These are phyloP conservation scores for Ostrea denselamellosa DNA, from an alignment of 1,140 invertebrate species.

Conservation along the genomic window DNA sequence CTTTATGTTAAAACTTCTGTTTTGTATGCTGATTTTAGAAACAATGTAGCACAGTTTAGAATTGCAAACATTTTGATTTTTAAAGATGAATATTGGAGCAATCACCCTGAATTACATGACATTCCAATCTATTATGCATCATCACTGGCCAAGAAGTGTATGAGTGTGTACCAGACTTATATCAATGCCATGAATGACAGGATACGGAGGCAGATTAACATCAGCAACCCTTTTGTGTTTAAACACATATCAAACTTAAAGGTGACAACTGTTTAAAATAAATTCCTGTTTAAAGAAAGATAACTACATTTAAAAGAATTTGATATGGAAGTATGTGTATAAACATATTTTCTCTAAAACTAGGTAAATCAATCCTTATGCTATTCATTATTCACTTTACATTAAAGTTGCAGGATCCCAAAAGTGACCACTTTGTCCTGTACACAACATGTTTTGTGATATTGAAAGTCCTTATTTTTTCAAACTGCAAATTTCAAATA, in stretches of 20 bases:
- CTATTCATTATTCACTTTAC: too few species aligned
- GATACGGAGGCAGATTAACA: conserved; percentile 96
- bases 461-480: too few species aligned
- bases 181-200: conserved; percentile 99
- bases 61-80: conserved; percentile 24
- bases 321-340: too few species aligned
- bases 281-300: too few species aligned
- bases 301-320: too few species aligned
- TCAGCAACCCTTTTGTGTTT: conserved; percentile 99
- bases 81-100: conserved; percentile 97
- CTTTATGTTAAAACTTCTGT: too few species aligned
- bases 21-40: neutral
- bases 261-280: conserved; percentile 80
- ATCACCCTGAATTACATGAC: conserved; percentile 98
- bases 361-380: too few species aligned
- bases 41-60: neutral
- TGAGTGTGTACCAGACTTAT: conserved; percentile 99
- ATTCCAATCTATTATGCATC: conserved; percentile 99
- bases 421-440: too few species aligned
- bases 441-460: too few species aligned
- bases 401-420: too few species aligned
- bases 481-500: too few species aligned
- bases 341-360: too few species aligned
- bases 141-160: conserved; percentile 99
- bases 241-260: conserved; percentile 99